Conservation (phyloP, 92 coral and sea anemone species). For the Umimayanthus kanabou region DNA sequence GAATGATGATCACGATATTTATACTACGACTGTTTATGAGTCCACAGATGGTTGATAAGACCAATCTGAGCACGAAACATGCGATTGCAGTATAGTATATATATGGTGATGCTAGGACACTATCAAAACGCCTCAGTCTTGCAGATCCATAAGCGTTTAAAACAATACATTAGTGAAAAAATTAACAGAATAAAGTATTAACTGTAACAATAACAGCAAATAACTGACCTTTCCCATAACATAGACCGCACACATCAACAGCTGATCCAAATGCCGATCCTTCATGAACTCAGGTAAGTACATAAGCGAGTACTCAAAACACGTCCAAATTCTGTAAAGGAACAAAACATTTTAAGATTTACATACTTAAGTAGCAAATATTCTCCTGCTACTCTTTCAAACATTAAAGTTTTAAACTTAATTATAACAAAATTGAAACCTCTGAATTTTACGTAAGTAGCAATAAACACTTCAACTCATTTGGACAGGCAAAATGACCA, state of each 20-base stretch:
- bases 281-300: conserved; percentile 85
- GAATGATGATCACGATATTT: no score
- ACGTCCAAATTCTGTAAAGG: conserved; percentile 87
- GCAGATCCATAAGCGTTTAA: no score
- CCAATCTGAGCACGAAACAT: no score
- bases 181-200: background rate
- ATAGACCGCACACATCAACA: conserved; percentile 92
- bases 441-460: background rate
- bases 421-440: no score
- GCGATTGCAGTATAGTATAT: no score
- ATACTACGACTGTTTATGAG: no score
- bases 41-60: no score
- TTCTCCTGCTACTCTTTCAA: background rate
- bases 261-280: conserved; percentile 95
- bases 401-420: background rate
- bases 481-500: background rate
- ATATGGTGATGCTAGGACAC: background rate
- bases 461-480: background rate
- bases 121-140: background rate
- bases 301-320: conserved; percentile 95
- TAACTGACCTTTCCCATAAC: conserved; percentile 92
- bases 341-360: background rate
- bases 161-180: no score
- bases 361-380: background rate
- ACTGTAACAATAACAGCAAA: background rate